phyloP scores from a whole-genome alignment of 2,888 invertebrate genomes.

The Trachelus iudaicus region DNA sequence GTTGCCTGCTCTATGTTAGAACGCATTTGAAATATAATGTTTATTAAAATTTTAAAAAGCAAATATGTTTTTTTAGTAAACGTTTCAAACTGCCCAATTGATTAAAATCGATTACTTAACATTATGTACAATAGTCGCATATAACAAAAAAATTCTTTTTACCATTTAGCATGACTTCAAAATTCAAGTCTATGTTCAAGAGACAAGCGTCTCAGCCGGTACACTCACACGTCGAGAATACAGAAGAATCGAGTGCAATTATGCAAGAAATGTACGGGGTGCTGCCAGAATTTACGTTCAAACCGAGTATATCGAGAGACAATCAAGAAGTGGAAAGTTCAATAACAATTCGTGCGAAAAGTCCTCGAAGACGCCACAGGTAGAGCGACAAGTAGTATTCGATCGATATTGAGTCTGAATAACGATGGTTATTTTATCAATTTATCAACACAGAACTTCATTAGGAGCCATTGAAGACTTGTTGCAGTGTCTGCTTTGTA shows the following conservation, averaged over 20 bases:
- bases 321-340: slow-evolving; percentile 10
- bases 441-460: slow-evolving; percentile 39
- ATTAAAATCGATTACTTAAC: neutral
- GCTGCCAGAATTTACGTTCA: slow-evolving; percentile 17
- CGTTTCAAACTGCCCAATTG: neutral
- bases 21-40: neutral
- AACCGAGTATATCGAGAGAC: neutral
- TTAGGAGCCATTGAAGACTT: slow-evolving; percentile 70
- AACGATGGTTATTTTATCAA: neutral
- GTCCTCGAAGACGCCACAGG: slow-evolving; percentile 25
- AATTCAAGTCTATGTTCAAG: slow-evolving; percentile 34
- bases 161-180: slow-evolving; percentile 28
- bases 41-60: neutral
- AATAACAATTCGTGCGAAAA: neutral
- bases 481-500: slow-evolving; percentile 72
- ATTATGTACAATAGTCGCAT: neutral
- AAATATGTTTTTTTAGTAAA: neutral
- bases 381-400: neutral
- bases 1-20: neutral
- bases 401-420: neutral
- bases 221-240: slow-evolving; percentile 16
- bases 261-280: slow-evolving; percentile 31
- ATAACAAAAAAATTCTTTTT: neutral
- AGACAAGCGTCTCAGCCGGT: slow-evolving; percentile 25
- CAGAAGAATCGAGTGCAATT: slow-evolving; percentile 28